Evolutionary conservation across 2,113 vertebrate genomes (phyloP), one percentile per base, ranked within the genome.

Genomic region (Tachysurus fulvidraco): DNA sequence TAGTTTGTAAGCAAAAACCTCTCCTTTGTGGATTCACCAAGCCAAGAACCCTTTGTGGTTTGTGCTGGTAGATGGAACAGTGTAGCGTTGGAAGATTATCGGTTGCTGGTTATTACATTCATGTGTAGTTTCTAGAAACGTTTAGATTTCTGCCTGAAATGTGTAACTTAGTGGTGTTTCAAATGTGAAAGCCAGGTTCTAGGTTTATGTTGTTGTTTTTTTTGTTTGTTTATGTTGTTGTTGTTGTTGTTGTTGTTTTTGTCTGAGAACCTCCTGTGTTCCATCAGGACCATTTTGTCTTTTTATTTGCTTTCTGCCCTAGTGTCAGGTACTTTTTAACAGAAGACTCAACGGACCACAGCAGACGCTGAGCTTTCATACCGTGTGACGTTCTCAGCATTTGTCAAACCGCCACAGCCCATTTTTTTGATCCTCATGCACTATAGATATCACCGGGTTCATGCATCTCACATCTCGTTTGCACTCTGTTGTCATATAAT

Each of bases 321-420:
- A 44, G 30, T 69, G 77, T 28, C 77, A 41, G 62, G 19, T n/a
- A 54, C 36, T 83, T 73, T 74, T 52, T 81, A 46, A 84, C 86
- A 86, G 88, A 91, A 89, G 84, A 86, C 88, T 89, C 79, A 79
- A 88, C 89, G 84, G 88, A 89, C 88, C 89, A 90, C 91, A 93
- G 89, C 94, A 95, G 94, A 95, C 94, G 85, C 90, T 91, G 90
- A 91, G 55, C 52, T 91, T 91, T 87, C 91, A 91, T 87, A 89
- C 91, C 85, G 88, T 83, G 80, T 90, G 89, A 90, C 74, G 91
- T 91, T 90, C 89, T 84, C 90, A 71, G 89, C 57, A 60, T 83
- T 79, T 67, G 17, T 50, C 57, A n/a, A 65, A 59, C 57, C 60
- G 85, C 59, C 71, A 60, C 10, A 8, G 46, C 60, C 83, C 11